Base-by-base conservation (phyloP, 1,140 invertebrate species). In the Phymorhynchus buccinoides region DNA sequence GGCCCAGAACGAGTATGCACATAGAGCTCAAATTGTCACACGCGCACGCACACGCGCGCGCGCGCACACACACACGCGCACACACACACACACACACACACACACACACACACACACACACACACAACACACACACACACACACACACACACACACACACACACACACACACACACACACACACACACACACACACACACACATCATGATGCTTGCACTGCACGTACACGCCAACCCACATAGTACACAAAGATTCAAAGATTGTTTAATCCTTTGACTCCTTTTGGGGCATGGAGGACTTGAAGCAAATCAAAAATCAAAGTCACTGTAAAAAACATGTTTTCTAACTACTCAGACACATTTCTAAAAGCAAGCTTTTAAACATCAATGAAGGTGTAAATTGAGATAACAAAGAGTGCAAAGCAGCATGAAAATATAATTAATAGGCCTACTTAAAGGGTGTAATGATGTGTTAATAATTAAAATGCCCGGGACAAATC, bases 11-110 rank as follows among this genome's bases (percentile, higher is more conserved):
- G 16, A 30, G 44, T 35, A 78, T 41, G 44, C 75, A 78, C 75
- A 78, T 41, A 78, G 39, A 78, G 39, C 42, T 18, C 75, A 78
- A 37, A 78, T 41, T 42, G 39, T 42, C 75, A 78, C 75, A 42
- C 75, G 44, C 39, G 37, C 75, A 48, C 75, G 32, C 42, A 78
- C 42, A 42, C 75, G 44, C 39, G 22, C 42, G 44, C 41, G 4
- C 71, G 39, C 12, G 30, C 71, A 75, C 12, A 1, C 32, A 75
- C 71, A 1, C 71, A 75, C 41, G 2, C 41, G 27, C 75, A 42
- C 75, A 42, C 2, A 22, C 39, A 42, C 75, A 42, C 39, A 78
- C 39, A 22, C 75, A 12, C 39, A 2, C 75, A 78, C 75, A 44
- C 2, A 44, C 39, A 42, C 75, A 44, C 41, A 44, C 39, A n/a